These are phyloP conservation scores for Ardeotis arabs DNA, from an alignment of 2,113 vertebrate genomes.

Conservation along the genomic window DNA sequence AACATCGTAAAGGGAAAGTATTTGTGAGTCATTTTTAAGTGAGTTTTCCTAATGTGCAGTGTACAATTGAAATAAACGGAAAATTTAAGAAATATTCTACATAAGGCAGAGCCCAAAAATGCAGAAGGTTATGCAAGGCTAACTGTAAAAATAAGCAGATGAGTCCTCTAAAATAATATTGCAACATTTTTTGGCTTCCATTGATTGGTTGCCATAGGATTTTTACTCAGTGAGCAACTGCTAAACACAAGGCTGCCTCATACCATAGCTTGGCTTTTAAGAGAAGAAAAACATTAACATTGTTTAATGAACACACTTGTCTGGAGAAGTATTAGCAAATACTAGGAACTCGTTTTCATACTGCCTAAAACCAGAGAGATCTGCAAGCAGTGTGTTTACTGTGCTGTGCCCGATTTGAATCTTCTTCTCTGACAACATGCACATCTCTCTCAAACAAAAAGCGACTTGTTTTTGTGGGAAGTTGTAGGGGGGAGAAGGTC, in stretches of 20 bases:
- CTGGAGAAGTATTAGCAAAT: constrained; percentile 48
- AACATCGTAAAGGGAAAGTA: constrained; percentile 49
- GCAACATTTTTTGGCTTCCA: constrained; percentile 74
- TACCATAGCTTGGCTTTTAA: constrained; percentile 57
- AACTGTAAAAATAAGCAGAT: constrained; percentile 79
- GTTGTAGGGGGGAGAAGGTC: not conserved
- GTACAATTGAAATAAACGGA: constrained; percentile 70
- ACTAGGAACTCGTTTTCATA: constrained; percentile 31
- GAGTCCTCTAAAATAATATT: constrained; percentile 77
- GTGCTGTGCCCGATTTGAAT: not conserved
- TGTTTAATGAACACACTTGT: constrained; percentile 62
- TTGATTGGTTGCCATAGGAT: constrained; percentile 67
- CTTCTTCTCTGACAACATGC: not conserved
- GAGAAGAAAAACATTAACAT: constrained; percentile 53
- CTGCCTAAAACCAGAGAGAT: constrained; percentile 28
- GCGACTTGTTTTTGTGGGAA: not conserved
- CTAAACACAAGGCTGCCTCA: constrained; percentile 52
- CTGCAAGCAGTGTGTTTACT: constrained; percentile 18
- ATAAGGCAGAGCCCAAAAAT: constrained; percentile 75
- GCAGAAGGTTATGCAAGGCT: constrained; percentile 76
- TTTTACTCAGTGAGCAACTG: constrained; percentile 53
- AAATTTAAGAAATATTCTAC: constrained; percentile 75
- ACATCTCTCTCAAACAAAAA: not conserved
- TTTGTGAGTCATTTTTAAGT: constrained; percentile 72
- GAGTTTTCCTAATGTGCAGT: constrained; percentile 58